Evolutionary conservation across 2,797 vertebrate genomes (phyloP).

Genomic region (Clarias platycephalus): DNA sequence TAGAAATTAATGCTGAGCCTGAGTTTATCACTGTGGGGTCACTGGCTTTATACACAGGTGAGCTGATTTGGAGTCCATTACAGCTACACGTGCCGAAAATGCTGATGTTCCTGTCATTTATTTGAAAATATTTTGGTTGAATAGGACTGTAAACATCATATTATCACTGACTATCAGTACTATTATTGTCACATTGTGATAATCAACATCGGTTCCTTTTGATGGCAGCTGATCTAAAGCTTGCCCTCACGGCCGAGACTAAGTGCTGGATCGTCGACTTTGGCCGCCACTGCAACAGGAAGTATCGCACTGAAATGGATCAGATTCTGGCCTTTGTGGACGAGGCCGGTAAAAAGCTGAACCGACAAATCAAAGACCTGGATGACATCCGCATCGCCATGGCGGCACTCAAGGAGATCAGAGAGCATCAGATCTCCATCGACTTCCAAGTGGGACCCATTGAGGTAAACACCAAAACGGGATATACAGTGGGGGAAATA

Average conservation of each 20-base stretch:
- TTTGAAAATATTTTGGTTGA: neutral
- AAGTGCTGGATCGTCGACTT: conserved; percentile 88
- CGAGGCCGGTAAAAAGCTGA: conserved; percentile 88
- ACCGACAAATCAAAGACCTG: conserved; percentile 85
- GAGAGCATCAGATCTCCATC: conserved; percentile 83
- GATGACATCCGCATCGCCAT: conserved; percentile 93
- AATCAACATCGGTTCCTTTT: neutral
- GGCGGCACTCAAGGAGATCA: conserved; percentile 88
- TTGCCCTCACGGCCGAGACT: conserved; percentile 86
- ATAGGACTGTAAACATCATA: neutral
- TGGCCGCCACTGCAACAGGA: conserved; percentile 84
- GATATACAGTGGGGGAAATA: no score
- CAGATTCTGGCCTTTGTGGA: conserved; percentile 85
- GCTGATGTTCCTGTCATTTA: neutral
- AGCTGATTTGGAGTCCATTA: neutral
- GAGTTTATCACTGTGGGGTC: conserved; percentile 86
- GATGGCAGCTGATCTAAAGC: conserved; percentile 81
- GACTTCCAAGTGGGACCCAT: conserved; percentile 90
- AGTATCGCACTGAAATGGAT: conserved; percentile 89
- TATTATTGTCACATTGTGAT: no score
- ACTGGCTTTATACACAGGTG: conserved; percentile 74
- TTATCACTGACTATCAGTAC: no score
- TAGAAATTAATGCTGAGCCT: conserved; percentile 87
- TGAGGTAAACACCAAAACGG: conserved; percentile 77
- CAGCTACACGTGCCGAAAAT: neutral